Percentiles rank a stretch among this genome's conserved stretches.
Conservation (phyloP, 2,888 invertebrate genomes). For the Glyphotaelius pellucidus region DNA sequence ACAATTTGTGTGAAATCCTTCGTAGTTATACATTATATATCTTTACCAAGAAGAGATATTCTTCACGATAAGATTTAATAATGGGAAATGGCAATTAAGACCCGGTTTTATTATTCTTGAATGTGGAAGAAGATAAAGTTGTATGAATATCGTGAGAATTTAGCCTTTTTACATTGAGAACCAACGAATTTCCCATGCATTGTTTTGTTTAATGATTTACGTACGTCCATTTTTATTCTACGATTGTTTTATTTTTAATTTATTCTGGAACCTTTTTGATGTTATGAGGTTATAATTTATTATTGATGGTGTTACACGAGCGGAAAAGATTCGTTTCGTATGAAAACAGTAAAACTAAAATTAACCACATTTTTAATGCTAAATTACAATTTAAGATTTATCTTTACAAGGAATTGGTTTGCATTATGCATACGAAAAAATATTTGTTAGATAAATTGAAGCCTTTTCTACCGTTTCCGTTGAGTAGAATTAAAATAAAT, state of each 20-base stretch:
- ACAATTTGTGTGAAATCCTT: neutral
- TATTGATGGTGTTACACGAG: neutral
- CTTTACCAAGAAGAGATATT: neutral
- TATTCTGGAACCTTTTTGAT: neutral
- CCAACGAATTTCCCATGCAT: conserved; percentile 2
- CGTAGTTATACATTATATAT: neutral
- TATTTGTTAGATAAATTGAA: no score
- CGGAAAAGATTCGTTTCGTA: neutral
- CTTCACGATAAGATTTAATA: neutral
- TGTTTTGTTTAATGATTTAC: neutral
- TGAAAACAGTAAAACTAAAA: neutral
- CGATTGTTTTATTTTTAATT: neutral
- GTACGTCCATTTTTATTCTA: neutral
- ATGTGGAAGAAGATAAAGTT: neutral
- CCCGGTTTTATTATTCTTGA: neutral
- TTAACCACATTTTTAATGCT: no score
- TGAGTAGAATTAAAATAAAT: no score
- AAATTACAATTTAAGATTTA: no score
- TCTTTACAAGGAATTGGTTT: no score
- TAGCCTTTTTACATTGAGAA: neutral
- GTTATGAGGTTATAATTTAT: neutral
- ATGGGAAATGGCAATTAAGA: neutral
- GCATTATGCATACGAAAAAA: no score
- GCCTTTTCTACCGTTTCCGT: no score
- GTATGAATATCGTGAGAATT: conserved; percentile 2